These are phyloP conservation scores for Cephus nigrinus DNA, from an alignment of 2,888 invertebrate genomes.

Conservation along the genomic window DNA sequence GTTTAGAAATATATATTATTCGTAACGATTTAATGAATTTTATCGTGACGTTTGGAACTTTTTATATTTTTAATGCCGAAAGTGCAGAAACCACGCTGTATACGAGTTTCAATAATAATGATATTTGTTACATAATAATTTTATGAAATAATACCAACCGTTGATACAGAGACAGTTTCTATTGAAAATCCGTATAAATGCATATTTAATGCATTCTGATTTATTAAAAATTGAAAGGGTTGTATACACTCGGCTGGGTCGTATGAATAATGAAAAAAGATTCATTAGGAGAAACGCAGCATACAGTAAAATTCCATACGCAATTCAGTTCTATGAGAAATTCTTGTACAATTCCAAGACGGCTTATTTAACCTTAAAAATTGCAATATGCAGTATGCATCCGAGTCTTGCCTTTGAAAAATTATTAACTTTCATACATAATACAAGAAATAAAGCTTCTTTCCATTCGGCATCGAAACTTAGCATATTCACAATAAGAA, in stretches of 20 bases:
- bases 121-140: background rate
- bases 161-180: background rate
- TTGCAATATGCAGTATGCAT: background rate
- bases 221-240: background rate
- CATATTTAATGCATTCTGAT: background rate
- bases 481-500: background rate
- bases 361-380: background rate
- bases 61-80: background rate
- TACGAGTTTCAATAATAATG: background rate
- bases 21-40: background rate
- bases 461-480: background rate
- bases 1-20: background rate
- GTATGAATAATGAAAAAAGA: background rate
- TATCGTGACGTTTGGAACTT: background rate
- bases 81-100: too few relatives aligned
- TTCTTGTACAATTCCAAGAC: background rate
- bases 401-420: background rate
- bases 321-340: background rate
- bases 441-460: background rate
- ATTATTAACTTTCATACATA: background rate
- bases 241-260: background rate
- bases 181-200: background rate
- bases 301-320: background rate
- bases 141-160: background rate
- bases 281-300: background rate